Evolutionary conservation across 2,888 invertebrate genomes (phyloP).

Genomic region (Epicampocera succincta): DNA sequence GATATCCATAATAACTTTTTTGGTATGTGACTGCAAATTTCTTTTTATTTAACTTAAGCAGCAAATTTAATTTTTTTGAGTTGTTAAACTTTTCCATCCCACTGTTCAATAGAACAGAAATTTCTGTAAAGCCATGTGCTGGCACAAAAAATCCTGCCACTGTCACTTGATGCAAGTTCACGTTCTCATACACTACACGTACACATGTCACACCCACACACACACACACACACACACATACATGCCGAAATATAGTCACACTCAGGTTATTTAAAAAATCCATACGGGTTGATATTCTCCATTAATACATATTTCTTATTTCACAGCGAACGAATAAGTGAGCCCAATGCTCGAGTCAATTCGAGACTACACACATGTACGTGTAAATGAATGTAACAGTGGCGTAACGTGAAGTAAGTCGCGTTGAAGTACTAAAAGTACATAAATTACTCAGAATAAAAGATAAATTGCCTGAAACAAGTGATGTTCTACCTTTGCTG

Average conservation of each 20-base stretch:
- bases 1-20: too few relatives aligned
- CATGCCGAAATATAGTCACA: background rate
- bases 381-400: slow-evolving; percentile 14
- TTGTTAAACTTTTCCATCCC: background rate
- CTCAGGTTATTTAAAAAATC: slow-evolving; percentile 27
- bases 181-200: too few relatives aligned
- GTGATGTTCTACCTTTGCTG: slow-evolving; percentile 56
- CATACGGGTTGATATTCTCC: slow-evolving; percentile 60
- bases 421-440: slow-evolving; percentile 65
- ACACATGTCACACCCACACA: background rate
- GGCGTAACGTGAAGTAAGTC: slow-evolving; percentile 56
- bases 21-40: too few relatives aligned
- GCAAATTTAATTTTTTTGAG: too few relatives aligned
- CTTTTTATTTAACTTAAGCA: too few relatives aligned
- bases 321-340: slow-evolving; percentile 5
- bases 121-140: slow-evolving; percentile 3
- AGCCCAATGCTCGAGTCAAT: slow-evolving; percentile 17
- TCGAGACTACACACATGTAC: background rate
- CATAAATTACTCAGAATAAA: slow-evolving; percentile 69
- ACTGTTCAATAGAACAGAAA: slow-evolving; percentile 3
- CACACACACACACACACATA: background rate
- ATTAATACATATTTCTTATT: slow-evolving; percentile 62
- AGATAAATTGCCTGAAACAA: slow-evolving; percentile 65
- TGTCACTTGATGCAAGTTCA: background rate
- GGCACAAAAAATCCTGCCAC: slow-evolving; percentile 23